Evolutionary conservation across 2,888 invertebrate species (phyloP).

Genomic region (Serrognathus titanus): DNA sequence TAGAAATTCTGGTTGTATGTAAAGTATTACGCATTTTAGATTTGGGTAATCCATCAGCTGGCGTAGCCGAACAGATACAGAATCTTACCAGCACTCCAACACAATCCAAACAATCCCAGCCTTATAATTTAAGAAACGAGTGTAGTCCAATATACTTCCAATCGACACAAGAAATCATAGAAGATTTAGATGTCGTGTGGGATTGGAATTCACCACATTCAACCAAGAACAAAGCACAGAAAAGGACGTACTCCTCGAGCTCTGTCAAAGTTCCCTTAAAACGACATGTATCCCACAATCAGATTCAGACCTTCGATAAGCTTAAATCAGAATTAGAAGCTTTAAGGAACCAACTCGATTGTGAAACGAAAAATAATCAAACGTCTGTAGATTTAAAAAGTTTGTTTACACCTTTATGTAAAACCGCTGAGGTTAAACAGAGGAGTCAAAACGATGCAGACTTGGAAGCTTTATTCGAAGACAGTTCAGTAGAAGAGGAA

Average conservation of each 20-base stretch:
- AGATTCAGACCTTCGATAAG: slow-evolving; percentile 40
- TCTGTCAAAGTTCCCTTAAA: slow-evolving; percentile 40
- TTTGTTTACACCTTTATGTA: too few relatives aligned
- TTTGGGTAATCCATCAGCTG: too few relatives aligned
- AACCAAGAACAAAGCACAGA: slow-evolving; percentile 28
- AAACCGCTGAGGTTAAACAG: not conserved
- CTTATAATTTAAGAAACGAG: slow-evolving; percentile 11
- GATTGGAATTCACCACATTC: slow-evolving; percentile 50
- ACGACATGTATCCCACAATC: slow-evolving; percentile 34
- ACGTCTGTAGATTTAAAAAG: slow-evolving; percentile 4
- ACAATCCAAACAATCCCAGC: slow-evolving; percentile 1
- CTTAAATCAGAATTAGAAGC: slow-evolving; percentile 40
- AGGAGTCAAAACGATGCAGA: slow-evolving; percentile 16
- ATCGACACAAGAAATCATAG: slow-evolving; percentile 43
- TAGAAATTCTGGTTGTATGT: too few relatives aligned
- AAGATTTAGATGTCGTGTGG: slow-evolving; percentile 50
- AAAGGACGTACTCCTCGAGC: slow-evolving; percentile 22
- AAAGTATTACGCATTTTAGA: too few relatives aligned
- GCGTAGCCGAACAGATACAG: too few relatives aligned
- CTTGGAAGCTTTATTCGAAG: slow-evolving; percentile 37
- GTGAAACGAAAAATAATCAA: not conserved
- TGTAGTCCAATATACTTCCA: slow-evolving; percentile 40
- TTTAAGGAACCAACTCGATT: slow-evolving; percentile 36
- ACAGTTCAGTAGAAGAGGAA: slow-evolving; percentile 43
- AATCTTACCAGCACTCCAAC: not conserved